Percentiles rank a stretch among this genome's conserved stretches.
Evolutionary conservation across 2,113 vertebrate genomes (phyloP).

Genomic region (Platichthys flesus): DNA sequence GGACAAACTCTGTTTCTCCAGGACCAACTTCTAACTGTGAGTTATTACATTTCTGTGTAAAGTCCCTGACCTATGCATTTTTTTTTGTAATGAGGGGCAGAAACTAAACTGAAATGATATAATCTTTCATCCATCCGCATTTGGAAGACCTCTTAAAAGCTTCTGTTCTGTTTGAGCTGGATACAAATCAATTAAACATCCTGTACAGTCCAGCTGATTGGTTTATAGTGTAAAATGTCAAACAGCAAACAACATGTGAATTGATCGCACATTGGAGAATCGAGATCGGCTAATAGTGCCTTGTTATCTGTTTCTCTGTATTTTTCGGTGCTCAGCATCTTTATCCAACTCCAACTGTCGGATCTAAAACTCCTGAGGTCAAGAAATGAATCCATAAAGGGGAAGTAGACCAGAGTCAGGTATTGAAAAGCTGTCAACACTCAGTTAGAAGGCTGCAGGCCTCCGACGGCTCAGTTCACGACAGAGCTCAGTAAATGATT

Average conservation of each 20-base stretch:
- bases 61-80: too few species aligned
- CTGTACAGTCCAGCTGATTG: not conserved
- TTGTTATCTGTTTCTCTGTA: not conserved
- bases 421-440: slow-evolving; percentile 49
- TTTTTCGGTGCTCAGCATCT: too few species aligned
- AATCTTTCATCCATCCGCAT: too few species aligned
- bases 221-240: not conserved
- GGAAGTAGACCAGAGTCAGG: slow-evolving; percentile 35
- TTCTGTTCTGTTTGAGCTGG: too few species aligned
- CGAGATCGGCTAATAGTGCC: not conserved
- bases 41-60: too few species aligned
- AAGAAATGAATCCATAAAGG: slow-evolving; percentile 36
- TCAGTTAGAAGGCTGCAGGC: slow-evolving; percentile 21
- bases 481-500: slow-evolving; percentile 37
- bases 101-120: too few species aligned
- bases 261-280: not conserved
- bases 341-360: not conserved
- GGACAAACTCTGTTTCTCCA: too few species aligned
- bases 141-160: not conserved
- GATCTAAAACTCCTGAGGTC: not conserved
- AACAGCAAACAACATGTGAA: too few species aligned
- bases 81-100: too few species aligned
- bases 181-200: not conserved
- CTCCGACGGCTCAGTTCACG: slow-evolving; percentile 19
- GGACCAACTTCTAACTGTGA: too few species aligned